Evolutionary conservation across 1,140 invertebrate species (phyloP).

Genomic region (Listronotus oregonensis): DNA sequence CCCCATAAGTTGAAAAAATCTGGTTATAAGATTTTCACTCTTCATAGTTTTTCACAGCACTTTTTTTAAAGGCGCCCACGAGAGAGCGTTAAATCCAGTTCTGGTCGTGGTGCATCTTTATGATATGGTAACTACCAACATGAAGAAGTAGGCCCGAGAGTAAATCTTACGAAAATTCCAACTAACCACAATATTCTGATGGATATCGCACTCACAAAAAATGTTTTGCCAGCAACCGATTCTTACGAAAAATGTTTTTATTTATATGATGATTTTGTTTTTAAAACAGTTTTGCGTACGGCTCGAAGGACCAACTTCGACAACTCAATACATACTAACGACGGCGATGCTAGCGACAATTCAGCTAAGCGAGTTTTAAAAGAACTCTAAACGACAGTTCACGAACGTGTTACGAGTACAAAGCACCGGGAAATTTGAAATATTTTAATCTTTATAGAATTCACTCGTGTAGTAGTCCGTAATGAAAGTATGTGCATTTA

Average conservation of each 20-base stretch:
- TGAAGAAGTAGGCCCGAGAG: slow-evolving; percentile 10
- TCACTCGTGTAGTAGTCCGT: no score
- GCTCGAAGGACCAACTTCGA: slow-evolving; percentile 25
- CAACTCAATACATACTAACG: slow-evolving; percentile 38
- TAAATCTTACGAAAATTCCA: background rate
- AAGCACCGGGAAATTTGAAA: slow-evolving; percentile 15
- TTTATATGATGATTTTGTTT: slow-evolving; percentile 29
- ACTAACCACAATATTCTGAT: background rate
- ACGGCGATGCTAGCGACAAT: slow-evolving; percentile 30
- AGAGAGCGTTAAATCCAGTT: slow-evolving; percentile 34
- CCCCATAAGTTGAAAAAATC: slow-evolving; percentile 33
- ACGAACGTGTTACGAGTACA: background rate
- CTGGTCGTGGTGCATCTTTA: slow-evolving; percentile 33
- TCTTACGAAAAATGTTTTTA: slow-evolving; percentile 28
- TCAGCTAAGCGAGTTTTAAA: slow-evolving; percentile 12
- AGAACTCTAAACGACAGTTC: slow-evolving; percentile 6
- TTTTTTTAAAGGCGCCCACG: slow-evolving; percentile 20
- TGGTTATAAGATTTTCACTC: slow-evolving; percentile 16
- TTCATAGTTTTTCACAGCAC: slow-evolving; percentile 33
- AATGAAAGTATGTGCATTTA: no score
- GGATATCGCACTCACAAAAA: slow-evolving; percentile 2
- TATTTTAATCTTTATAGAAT: no score
- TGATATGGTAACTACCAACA: slow-evolving; percentile 32
- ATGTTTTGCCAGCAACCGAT: background rate
- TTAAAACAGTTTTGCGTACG: slow-evolving; percentile 16